Evolutionary conservation across 1,140 invertebrate genomes (phyloP).

Genomic region (Sitodiplosis mosellana): DNA sequence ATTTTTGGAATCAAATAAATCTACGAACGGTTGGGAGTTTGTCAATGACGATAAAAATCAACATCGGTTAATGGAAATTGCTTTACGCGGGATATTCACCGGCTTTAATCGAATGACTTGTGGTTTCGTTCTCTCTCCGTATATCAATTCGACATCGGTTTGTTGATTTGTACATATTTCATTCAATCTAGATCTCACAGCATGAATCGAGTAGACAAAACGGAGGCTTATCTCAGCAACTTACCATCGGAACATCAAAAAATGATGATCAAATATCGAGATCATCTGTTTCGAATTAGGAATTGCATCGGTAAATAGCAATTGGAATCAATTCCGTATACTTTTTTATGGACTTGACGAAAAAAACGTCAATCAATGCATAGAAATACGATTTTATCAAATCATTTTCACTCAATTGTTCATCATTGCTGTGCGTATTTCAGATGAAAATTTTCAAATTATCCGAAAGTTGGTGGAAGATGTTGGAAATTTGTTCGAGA

Average conservation of each 20-base stretch:
- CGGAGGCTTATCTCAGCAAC: constrained; percentile 53
- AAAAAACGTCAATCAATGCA: too few relatives aligned
- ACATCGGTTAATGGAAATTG: not conserved
- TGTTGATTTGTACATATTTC: too few relatives aligned
- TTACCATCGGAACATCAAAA: constrained; percentile 56
- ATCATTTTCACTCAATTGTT: too few relatives aligned
- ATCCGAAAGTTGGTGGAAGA: constrained; percentile 69
- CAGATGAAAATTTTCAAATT: constrained; percentile 62
- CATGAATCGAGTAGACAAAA: constrained; percentile 43
- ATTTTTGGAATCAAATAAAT: too few relatives aligned
- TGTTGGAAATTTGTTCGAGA: constrained; percentile 28
- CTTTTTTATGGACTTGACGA: too few relatives aligned
- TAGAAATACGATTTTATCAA: too few relatives aligned
- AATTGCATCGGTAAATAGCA: constrained; percentile 44
- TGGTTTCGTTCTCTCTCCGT: constrained; percentile 6
- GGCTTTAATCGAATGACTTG: not conserved
- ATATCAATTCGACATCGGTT: too few relatives aligned
- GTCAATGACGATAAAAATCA: not conserved
- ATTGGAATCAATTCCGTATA: too few relatives aligned
- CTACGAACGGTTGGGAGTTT: not conserved
- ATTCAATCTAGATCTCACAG: constrained; percentile 36
- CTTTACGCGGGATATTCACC: too few relatives aligned
- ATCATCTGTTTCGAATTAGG: constrained; percentile 54
- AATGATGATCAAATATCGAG: constrained; percentile 52
- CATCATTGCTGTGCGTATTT: too few relatives aligned